Evolutionary conservation across 2,888 invertebrate genomes (phyloP).

Genomic region (Cosmopolites sordidus): DNA sequence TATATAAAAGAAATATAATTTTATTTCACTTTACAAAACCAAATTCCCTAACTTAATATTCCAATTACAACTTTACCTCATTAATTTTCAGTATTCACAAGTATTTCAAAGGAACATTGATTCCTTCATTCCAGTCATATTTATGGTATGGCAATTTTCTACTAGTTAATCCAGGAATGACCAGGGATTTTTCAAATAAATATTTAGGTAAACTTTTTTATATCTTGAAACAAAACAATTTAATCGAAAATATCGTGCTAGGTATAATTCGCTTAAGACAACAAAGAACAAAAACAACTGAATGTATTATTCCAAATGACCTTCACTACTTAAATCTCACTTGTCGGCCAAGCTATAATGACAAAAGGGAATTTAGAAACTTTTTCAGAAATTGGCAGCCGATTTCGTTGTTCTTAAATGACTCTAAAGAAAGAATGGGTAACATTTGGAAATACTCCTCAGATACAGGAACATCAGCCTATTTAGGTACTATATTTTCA

Average conservation of each 20-base stretch:
- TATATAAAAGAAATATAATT: no score
- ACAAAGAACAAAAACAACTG: conserved; percentile 17
- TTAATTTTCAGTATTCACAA: conserved; percentile 32
- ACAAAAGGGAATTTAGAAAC: conserved; percentile 18
- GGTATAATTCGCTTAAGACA: conserved; percentile 22
- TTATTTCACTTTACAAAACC: no score
- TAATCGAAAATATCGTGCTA: no score
- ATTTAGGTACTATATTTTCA: conserved; percentile 30
- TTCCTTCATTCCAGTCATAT: conserved; percentile 32
- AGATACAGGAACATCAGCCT: conserved; percentile 26
- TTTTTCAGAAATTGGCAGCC: conserved; percentile 30
- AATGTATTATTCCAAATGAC: conserved; percentile 22
- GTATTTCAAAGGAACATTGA: conserved; percentile 30
- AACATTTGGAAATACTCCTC: conserved; percentile 30
- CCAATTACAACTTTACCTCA: no score
- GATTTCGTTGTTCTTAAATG: conserved; percentile 3
- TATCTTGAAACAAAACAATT: no score
- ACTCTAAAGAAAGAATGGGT: conserved; percentile 25
- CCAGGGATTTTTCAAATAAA: conserved; percentile 36
- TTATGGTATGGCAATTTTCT: conserved; percentile 36
- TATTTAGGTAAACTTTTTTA: conserved; percentile 34
- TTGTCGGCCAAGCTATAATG: conserved; percentile 30
- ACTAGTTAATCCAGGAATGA: conserved; percentile 32
- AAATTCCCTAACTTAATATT: no score
- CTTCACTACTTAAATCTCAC: conserved; percentile 29